Base-by-base conservation (phyloP, 2,113 vertebrate genomes). In the Caranx ignobilis region DNA sequence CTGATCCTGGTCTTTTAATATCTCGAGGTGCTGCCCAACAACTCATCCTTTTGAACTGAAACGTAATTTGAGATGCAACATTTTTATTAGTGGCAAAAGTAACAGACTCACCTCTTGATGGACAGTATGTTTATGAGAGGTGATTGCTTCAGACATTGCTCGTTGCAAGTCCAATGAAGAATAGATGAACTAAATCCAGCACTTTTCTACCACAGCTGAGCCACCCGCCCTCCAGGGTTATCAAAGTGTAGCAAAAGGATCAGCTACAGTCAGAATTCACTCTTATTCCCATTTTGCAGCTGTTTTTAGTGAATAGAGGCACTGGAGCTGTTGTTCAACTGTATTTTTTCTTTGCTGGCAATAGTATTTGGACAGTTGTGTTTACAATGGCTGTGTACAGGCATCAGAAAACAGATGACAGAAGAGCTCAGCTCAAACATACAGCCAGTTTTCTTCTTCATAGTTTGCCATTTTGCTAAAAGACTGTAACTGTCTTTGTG, bases 131-230 rank as follows among this genome's bases (percentile, higher is more conserved):
- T 80, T 77, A 56, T 75, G 43, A 77, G 68, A 83, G 63, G 43
- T 48, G 69, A 87, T 60, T 59, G 71, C 63, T 77, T 78, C 62
- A 48, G 63, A 78, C 13, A 43, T 31, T 9, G 7, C 47, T 56
- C 56, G 0, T 72, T 79, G 75, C 19, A 69, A 71, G 64, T 50
- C 64, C 61, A 81, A 79, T 80, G 66, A 81, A 71, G 54, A 75
- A 39, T 48, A 87, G 61, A 82, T 81, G 43, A 71, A 82, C 37
- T n/a, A 32, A 68, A 82, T 84, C 54, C 67, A 39, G 61, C 39
- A 8, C 39, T 67, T 83, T 74, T 56, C 73, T 73, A 81, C 71
- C 64, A 52, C 87, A 92, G 85, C 87, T 86, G 85, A 79, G 87
- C 68, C 85, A 56, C 69, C 67, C 18, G 21, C 31, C 78, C 48